These are phyloP conservation scores for Asbolus verrucosus DNA, from an alignment of 1,140 invertebrate species.

Conservation along the genomic window DNA sequence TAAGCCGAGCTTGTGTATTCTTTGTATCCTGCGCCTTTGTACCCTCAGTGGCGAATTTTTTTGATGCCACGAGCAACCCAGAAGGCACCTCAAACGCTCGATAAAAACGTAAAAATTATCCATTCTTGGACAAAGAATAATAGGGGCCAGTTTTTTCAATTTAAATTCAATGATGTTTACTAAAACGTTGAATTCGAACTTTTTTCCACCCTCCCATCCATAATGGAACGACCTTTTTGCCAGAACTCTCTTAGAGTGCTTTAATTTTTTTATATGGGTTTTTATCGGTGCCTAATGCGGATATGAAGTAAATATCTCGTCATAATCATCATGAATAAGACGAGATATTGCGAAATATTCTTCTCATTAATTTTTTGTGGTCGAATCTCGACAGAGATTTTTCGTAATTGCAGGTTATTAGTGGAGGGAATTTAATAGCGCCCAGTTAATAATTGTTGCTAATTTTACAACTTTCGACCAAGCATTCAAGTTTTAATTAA, in stretches of 20 bases:
- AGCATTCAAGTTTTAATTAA: constrained; percentile 2
- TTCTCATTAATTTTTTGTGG: constrained; percentile 1
- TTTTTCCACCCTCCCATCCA: no score
- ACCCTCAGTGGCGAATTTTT: no score
- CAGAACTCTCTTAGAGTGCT: not conserved
- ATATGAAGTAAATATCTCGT: not conserved
- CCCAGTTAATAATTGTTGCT: not conserved
- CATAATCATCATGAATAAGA: not conserved
- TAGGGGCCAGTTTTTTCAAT: no score
- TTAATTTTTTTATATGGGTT: constrained; percentile 2
- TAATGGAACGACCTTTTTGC: not conserved
- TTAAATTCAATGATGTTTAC: no score
- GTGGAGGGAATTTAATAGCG: not conserved
- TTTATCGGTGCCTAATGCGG: not conserved
- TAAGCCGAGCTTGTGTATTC: no score
- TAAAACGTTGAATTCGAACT: no score
- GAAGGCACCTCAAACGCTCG: no score
- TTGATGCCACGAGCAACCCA: no score
- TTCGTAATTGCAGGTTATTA: not conserved
- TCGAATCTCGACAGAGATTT: not conserved
- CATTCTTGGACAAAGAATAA: no score
- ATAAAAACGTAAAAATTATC: no score
- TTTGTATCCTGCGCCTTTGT: no score
- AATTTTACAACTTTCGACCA: not conserved
- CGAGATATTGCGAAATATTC: not conserved